Percentiles rank a stretch among this genome's conserved stretches.
phyloP scores from a whole-genome alignment of 2,113 vertebrate genomes.

The Colistium nudipinnis region DNA sequence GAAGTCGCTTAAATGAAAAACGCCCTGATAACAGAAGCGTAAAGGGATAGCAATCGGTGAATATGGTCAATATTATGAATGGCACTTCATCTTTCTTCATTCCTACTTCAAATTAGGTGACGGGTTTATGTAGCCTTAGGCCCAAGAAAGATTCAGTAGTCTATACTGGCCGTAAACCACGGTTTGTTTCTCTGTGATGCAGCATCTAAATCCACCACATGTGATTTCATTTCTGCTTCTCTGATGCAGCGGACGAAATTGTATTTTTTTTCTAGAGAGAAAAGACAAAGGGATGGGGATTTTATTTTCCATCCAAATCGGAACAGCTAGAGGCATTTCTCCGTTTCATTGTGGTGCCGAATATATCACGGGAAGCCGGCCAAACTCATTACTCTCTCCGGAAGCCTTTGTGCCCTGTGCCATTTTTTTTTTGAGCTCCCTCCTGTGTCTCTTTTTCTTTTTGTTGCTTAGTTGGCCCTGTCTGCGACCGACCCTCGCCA shows the following conservation, averaged over 20 bases:
- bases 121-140: conserved; percentile 28
- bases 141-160: conserved; percentile 49
- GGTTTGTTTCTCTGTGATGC: conserved; percentile 26
- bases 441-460: conserved; percentile 36
- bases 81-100: conserved; percentile 59
- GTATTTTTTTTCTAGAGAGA: neutral
- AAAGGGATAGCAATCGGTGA: conserved; percentile 64
- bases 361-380: conserved; percentile 50
- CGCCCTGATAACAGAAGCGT: conserved; percentile 30
- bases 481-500: conserved; percentile 63
- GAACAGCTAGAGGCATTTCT: conserved; percentile 1
- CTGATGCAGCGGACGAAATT: conserved; percentile 11
- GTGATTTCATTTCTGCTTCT: conserved; percentile 35
- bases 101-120: conserved; percentile 21
- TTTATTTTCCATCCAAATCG: conserved; percentile 2
- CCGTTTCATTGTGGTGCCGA: conserved; percentile 9
- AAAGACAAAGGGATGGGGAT: neutral
- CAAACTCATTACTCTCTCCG: conserved; percentile 69
- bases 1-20: conserved; percentile 39
- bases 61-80: conserved; percentile 57
- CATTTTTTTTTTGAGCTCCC: conserved; percentile 50
- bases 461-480: conserved; percentile 64
- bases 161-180: conserved; percentile 39
- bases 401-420: conserved; percentile 47
- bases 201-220: conserved; percentile 13